phyloP scores from a whole-genome alignment of 2,797 vertebrate species.

The Sebastes taczanowskii region DNA sequence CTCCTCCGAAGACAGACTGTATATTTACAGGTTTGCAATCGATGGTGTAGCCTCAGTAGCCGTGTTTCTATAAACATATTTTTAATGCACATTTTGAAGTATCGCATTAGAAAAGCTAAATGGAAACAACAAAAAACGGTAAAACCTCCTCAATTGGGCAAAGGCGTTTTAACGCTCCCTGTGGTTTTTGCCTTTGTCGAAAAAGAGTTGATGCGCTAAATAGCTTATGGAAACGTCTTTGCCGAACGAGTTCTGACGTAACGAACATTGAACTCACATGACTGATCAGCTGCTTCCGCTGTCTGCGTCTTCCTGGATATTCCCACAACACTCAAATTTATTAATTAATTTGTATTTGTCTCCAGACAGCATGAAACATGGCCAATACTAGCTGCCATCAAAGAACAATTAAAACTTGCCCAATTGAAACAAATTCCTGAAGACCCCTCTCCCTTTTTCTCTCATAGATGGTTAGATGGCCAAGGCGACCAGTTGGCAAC shows the following conservation, averaged over 20 bases:
- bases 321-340: neutral
- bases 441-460: neutral
- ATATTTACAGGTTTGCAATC: conserved; percentile 15
- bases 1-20: neutral
- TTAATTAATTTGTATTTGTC: neutral
- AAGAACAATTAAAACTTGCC: neutral
- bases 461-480: neutral
- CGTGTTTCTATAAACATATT: neutral
- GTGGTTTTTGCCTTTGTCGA: neutral
- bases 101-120: neutral
- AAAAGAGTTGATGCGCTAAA: neutral
- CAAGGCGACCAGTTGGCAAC: neutral
- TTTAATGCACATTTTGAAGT: neutral
- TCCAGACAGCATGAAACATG: neutral
- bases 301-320: neutral
- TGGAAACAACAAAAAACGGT: neutral
- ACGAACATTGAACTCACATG: neutral
- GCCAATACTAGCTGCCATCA: neutral
- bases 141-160: neutral
- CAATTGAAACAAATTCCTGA: neutral
- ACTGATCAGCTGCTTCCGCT: neutral
- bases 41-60: neutral
- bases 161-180: neutral
- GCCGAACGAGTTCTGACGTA: neutral
- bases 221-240: neutral